Evolutionary conservation across 2,797 vertebrate genomes (phyloP), one percentile per base, ranked within the genome.

Genomic region (Astyanax mexicanus): DNA sequence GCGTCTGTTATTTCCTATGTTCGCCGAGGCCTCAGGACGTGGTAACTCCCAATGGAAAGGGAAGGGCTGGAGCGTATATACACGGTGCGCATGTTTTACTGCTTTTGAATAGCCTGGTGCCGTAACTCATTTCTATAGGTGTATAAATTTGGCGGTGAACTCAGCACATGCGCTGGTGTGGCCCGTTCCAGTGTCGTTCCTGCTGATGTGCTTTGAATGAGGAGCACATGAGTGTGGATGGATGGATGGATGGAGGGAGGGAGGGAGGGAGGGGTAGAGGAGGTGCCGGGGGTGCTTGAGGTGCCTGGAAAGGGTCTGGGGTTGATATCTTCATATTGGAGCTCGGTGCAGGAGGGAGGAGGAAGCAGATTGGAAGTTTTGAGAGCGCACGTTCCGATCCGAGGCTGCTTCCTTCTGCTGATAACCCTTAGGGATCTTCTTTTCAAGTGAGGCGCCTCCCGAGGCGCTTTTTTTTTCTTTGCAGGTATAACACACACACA

Each of bases 41-140:
- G 45, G 62, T 70, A 52, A 67, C 40, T 82, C 78, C 78, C 68
- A n/a, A 37, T 35, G 78, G 77, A 78, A 74, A 69, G 29, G 44
- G 23, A 69, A 57, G 44, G 51, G 70, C 23, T 67, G 79, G 55
- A 58, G 75, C 40, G 80, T 80, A 83, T 83, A 65, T 83, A 81
- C n/a, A n/a, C 69, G 55, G 42, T 51, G 52, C 73, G 69, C 80
- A 79, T 88, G 72, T 86, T 88, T 89, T 84, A 85, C 74, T 80
- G 66, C 71, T 84, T 83, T 88, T 70, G 81, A 77, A 80, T 77
- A 66, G 61, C 62, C 42, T 57, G 60, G 79, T 75, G 73, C 80
- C 82, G 81, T 92, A 89, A 90, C 84, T 91, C 85, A 87, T 44
- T 86, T 84, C 77, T 84, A 88, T 85, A 69, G 86, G 72, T 85